phyloP scores from a whole-genome alignment of 2,113 vertebrate genomes.

The Lathamus discolor region DNA sequence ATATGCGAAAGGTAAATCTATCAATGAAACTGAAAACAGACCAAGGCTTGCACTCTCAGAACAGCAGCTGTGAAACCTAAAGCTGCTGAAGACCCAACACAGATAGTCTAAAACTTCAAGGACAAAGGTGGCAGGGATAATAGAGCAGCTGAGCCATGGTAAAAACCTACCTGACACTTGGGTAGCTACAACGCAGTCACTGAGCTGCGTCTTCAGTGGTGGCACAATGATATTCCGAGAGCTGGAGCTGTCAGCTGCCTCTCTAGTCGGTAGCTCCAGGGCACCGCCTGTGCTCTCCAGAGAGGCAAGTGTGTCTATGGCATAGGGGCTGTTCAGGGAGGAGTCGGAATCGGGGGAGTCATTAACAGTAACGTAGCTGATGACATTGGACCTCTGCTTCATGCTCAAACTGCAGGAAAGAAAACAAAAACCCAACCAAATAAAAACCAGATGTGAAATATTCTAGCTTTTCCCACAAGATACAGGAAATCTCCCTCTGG shows the following conservation, averaged over 20 bases:
- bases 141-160: not conserved
- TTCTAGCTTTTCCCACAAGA: not conserved
- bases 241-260: constrained; percentile 75
- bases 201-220: constrained; percentile 86
- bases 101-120: not conserved
- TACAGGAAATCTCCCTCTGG: not conserved
- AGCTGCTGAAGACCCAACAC: not conserved
- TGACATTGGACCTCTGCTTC: constrained; percentile 93
- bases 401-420: constrained; percentile 75
- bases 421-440: not conserved
- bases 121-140: not conserved
- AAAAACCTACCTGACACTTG: constrained; percentile 76
- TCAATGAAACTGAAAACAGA: not conserved
- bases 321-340: constrained; percentile 89
- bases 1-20: not conserved
- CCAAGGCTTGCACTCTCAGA: not conserved
- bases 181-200: constrained; percentile 78
- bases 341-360: constrained; percentile 97
- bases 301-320: constrained; percentile 76
- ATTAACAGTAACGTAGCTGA: constrained; percentile 97
- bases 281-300: constrained; percentile 67
- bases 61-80: not conserved
- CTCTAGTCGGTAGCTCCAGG: constrained; percentile 70
- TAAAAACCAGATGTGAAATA: not conserved
- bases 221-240: constrained; percentile 89